Evolutionary conservation across 1,140 invertebrate genomes (phyloP).

Genomic region (Geopemphigus sp.): DNA sequence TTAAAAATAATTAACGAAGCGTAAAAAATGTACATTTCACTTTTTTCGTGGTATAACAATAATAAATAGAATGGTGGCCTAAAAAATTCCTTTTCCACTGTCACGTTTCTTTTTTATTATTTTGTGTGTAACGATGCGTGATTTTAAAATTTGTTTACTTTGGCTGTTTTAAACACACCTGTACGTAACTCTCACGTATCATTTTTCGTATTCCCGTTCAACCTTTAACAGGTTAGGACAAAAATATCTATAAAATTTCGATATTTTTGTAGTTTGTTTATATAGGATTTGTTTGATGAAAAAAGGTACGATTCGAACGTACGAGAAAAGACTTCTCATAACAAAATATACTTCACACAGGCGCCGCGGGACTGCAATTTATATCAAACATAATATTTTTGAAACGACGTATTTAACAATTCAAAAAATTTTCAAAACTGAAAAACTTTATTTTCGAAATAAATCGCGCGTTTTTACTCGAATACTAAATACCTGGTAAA

Average conservation of each 20-base stretch:
- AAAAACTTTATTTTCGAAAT: not conserved
- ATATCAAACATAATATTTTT: not conserved
- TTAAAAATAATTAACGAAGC: not conserved
- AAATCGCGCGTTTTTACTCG: not conserved
- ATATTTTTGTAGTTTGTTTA: too few species aligned
- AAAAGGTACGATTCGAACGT: not conserved
- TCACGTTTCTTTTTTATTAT: not conserved
- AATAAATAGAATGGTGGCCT: not conserved
- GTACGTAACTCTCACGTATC: not conserved
- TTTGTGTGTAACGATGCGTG: not conserved
- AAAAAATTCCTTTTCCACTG: not conserved
- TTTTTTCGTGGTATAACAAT: not conserved
- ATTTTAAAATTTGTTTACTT: not conserved
- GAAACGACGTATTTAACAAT: not conserved
- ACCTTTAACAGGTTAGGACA: not conserved
- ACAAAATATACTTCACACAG: not conserved
- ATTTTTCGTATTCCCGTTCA: not conserved
- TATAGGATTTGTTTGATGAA: not conserved
- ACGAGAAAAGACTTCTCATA: not conserved
- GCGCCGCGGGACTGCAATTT: not conserved
- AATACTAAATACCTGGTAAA: not conserved
- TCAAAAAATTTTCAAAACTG: not conserved
- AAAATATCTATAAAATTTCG: too few species aligned
- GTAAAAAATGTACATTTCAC: not conserved
- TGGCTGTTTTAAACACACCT: not conserved